Evolutionary conservation across 2,113 vertebrate species (phyloP).

Genomic region (Microtus ochrogaster): DNA sequence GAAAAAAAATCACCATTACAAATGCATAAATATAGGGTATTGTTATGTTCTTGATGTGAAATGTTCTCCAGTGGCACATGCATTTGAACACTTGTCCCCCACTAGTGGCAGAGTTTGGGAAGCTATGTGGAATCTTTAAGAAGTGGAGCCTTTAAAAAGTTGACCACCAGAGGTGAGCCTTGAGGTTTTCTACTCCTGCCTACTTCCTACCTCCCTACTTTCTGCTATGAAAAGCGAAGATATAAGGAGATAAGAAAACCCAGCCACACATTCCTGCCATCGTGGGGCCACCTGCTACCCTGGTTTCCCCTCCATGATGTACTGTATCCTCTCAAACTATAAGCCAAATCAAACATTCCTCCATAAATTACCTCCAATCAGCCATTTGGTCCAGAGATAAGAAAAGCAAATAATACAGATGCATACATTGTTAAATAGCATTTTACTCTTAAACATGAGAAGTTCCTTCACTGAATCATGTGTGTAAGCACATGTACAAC

Average conservation of each 20-base stretch:
- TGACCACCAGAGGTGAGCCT: not conserved
- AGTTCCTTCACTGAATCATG: not conserved
- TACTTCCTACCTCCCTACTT: not conserved
- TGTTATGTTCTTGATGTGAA: not conserved
- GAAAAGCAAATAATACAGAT: not conserved
- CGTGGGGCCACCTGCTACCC: too few relatives aligned
- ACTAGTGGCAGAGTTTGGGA: not conserved
- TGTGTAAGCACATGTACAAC: rapidly evolving
- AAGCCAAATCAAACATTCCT: not conserved
- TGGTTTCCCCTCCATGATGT: not conserved
- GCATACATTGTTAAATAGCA: not conserved
- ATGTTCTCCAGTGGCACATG: not conserved
- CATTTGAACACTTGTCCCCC: not conserved
- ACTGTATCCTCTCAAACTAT: not conserved
- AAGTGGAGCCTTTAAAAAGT: not conserved
- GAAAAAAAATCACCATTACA: not conserved
- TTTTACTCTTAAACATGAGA: not conserved
- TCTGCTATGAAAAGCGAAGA: not conserved
- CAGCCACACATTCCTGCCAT: not conserved
- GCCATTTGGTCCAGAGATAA: not conserved
- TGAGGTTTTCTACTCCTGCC: not conserved
- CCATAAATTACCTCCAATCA: not conserved
- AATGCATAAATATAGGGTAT: not conserved
- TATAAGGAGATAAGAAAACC: not conserved
- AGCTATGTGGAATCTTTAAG: not conserved